Conservation (phyloP, 2,113 vertebrate species). For the Galeopterus variegatus region DNA sequence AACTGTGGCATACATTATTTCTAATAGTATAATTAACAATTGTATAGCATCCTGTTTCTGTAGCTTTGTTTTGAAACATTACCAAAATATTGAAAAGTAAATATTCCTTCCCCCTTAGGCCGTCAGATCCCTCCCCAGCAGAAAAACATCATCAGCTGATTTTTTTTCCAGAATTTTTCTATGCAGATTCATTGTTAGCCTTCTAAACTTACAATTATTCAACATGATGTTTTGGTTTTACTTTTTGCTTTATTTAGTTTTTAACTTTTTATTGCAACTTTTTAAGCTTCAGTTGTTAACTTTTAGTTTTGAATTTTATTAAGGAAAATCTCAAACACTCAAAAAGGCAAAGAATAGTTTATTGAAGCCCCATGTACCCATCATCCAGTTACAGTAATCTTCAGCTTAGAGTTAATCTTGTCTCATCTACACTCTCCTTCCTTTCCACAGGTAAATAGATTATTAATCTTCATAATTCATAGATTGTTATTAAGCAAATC, state of each 20-base stretch:
- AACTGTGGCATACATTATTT: conserved; percentile 57
- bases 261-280: background rate
- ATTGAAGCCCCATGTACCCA: background rate
- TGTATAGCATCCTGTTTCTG: conserved; percentile 11
- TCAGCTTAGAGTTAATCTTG: background rate
- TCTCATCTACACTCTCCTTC: background rate
- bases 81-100: conserved; percentile 30
- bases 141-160: background rate
- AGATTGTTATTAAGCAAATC: conserved; percentile 5
- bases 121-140: background rate
- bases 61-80: conserved; percentile 45
- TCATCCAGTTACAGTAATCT: background rate
- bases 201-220: background rate
- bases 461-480: background rate
- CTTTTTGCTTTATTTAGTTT: background rate
- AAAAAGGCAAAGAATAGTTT: background rate
- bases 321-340: conserved; percentile 9
- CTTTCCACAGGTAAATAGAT: background rate
- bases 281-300: background rate
- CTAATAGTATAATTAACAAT: conserved; percentile 61
- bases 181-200: background rate
- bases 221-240: background rate
- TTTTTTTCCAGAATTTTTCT: background rate
- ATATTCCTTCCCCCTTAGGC: background rate
- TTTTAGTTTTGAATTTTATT: conserved; percentile 43